Evolutionary conservation across 2,113 vertebrate species (phyloP).

Genomic region (Eleginops maclovinus): DNA sequence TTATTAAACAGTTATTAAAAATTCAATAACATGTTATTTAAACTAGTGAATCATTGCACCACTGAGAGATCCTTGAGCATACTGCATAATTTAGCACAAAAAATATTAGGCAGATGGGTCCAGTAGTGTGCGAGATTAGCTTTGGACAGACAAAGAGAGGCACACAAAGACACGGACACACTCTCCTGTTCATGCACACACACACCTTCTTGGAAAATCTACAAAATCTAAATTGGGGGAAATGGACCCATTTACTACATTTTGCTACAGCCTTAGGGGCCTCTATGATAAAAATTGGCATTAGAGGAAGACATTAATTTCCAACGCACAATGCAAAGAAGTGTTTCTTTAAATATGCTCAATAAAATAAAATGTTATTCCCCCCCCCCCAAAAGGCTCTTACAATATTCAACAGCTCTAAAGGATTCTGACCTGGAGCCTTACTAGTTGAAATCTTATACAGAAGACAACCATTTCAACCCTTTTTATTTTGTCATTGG

Average conservation of each 20-base stretch:
- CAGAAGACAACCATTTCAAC: background rate
- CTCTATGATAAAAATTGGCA: conserved; percentile 4
- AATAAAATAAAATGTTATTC: conserved; percentile 9
- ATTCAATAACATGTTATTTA: no score
- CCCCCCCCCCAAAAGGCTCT: background rate
- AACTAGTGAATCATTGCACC: no score
- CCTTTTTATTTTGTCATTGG: no score
- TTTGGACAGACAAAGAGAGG: no score
- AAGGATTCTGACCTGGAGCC: conserved; percentile 15
- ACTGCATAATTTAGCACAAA: no score
- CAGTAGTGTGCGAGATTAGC: no score
- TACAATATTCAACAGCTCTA: conserved; percentile 28
- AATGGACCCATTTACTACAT: conserved; percentile 33
- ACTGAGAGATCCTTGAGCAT: no score
- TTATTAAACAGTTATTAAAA: no score
- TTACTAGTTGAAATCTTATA: conserved; percentile 2
- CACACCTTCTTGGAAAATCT: background rate
- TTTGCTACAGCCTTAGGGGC: conserved; percentile 22
- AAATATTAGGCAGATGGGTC: no score
- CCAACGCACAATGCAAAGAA: conserved; percentile 35
- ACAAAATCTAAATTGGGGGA: conserved; percentile 32
- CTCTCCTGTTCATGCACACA: no score
- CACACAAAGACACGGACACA: no score
- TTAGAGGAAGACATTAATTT: conserved; percentile 27
- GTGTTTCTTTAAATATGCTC: no score